A percentile compares a stretch with the other conserved stretches of the same genome.
These are phyloP conservation scores for Atopsyche davidsoni DNA, from an alignment of 1,140 invertebrate species.

Conservation along the genomic window DNA sequence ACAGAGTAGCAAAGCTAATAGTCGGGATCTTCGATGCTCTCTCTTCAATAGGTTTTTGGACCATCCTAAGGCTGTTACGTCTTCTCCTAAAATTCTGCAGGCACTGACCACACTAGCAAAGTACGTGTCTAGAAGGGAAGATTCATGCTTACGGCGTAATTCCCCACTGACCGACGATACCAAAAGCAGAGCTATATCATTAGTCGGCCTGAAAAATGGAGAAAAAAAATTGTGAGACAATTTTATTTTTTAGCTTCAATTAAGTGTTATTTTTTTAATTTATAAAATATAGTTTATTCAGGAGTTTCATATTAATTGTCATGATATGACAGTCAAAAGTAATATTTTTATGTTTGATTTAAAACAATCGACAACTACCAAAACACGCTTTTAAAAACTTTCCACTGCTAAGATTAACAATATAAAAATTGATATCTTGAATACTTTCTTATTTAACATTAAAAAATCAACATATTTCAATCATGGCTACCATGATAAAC, in stretches of 20 bases:
- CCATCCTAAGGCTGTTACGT: conserved; percentile 54
- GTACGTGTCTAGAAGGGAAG: conserved; percentile 60
- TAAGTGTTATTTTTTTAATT: too few species aligned
- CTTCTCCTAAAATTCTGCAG: conserved; percentile 51
- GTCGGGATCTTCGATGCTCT: conserved; percentile 65
- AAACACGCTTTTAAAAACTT: too few species aligned
- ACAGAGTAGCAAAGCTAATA: conserved; percentile 67
- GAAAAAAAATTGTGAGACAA: conserved; percentile 8
- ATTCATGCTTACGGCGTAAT: conserved; percentile 55
- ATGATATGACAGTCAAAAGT: neutral
- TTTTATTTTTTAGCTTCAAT: too few species aligned
- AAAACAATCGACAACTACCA: too few species aligned
- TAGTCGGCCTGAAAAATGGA: conserved; percentile 53
- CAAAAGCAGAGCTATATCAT: conserved; percentile 70
- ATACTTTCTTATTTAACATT: neutral
- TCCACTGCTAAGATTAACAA: too few species aligned
- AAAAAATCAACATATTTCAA: too few species aligned
- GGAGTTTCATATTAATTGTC: neutral
- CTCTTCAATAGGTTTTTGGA: conserved; percentile 49
- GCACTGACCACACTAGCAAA: conserved; percentile 56
- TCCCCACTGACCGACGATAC: conserved; percentile 70
- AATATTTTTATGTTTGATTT: neutral
- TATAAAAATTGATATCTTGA: neutral
- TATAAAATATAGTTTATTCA: neutral
- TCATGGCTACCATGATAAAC: too few species aligned